Evolutionary conservation across 1,140 invertebrate genomes (phyloP).

Genomic region (Drosophila serrata): DNA sequence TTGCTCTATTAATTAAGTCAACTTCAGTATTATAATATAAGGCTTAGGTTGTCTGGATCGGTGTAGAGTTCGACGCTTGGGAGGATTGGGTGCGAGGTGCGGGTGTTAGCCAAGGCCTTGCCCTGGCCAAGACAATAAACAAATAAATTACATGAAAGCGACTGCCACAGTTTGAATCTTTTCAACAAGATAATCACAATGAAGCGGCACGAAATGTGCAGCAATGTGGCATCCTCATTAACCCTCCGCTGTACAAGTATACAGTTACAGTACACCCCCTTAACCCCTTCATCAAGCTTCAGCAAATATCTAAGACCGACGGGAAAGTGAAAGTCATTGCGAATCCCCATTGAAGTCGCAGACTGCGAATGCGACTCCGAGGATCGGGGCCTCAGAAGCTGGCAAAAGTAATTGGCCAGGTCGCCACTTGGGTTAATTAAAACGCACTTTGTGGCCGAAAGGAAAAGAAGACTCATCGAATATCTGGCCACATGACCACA

Average conservation of each 20-base stretch:
- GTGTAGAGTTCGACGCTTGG: conserved; percentile 17
- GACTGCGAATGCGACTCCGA: neutral
- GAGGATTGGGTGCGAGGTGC: conserved; percentile 6
- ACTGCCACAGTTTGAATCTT: conserved; percentile 73
- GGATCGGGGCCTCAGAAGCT: conserved; percentile 37
- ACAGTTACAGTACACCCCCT: neutral
- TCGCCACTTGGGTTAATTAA: conserved; percentile 64
- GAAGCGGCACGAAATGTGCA: conserved; percentile 80
- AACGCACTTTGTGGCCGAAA: conserved; percentile 58
- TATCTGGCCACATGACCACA: conserved; percentile 27
- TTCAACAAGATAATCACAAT: conserved; percentile 78
- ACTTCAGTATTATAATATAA: too few relatives aligned
- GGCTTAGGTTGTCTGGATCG: conserved; percentile 43
- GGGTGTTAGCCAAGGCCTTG: conserved; percentile 41
- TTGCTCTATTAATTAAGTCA: too few relatives aligned
- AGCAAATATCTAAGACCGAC: conserved; percentile 16
- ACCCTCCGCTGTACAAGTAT: conserved; percentile 47
- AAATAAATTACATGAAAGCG: conserved; percentile 83
- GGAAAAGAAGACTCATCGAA: conserved; percentile 20
- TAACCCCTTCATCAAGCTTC: neutral
- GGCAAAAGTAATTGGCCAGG: conserved; percentile 65
- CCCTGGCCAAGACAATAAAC: conserved; percentile 76
- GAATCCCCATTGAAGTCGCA: conserved; percentile 42
- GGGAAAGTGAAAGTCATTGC: conserved; percentile 79
- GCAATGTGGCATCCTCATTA: conserved; percentile 83